Percentiles rank a stretch among this genome's conserved stretches.
Evolutionary conservation across 2,797 vertebrate species (phyloP).

Genomic region (Sebastes vulpes): DNA sequence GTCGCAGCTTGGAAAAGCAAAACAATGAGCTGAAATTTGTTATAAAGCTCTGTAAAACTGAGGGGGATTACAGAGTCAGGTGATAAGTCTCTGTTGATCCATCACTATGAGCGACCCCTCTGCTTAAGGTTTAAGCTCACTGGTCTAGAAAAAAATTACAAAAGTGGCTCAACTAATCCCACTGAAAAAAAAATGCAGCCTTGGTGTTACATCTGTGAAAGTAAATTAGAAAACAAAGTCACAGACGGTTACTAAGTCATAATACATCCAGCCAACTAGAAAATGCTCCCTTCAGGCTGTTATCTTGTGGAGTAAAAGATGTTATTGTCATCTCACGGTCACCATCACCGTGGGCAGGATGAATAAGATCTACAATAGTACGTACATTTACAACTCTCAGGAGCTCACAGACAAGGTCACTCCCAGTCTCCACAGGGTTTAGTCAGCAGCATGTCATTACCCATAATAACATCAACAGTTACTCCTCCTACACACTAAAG

Average conservation of each 20-base stretch:
- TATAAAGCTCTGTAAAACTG: background rate
- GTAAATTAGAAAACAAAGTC: background rate
- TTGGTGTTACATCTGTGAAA: background rate
- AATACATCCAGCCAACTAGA: background rate
- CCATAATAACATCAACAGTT: constrained; percentile 74
- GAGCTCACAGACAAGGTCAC: constrained; percentile 45
- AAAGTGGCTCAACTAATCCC: background rate
- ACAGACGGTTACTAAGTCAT: background rate
- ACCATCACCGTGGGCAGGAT: background rate
- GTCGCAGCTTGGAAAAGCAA: background rate
- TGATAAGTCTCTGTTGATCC: too few relatives aligned
- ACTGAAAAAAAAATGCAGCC: background rate
- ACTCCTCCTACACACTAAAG: constrained; percentile 33
- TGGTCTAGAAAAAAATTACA: background rate
- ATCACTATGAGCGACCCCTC: too few relatives aligned
- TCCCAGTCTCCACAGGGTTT: constrained; percentile 60
- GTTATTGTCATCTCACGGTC: background rate
- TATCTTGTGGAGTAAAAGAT: background rate
- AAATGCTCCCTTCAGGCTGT: background rate
- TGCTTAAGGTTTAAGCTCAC: background rate
- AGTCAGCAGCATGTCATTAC: constrained; percentile 67
- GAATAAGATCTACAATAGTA: background rate
- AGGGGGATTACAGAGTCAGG: too few relatives aligned
- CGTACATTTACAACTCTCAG: background rate
- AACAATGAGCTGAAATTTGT: background rate